Evolutionary conservation across 2,797 vertebrate species (phyloP).

Genomic region (Coilia nasus): DNA sequence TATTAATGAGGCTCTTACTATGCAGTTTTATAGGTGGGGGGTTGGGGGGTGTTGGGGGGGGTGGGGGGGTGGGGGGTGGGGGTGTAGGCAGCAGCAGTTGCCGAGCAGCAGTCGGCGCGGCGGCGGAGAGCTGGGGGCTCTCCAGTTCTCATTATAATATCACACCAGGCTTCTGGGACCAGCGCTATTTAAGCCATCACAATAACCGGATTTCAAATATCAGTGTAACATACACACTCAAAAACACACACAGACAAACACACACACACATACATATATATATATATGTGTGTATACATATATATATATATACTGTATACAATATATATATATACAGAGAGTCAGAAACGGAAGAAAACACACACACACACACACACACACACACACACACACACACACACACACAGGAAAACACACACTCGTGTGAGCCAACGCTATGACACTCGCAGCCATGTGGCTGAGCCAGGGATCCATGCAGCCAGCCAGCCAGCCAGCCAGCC

Average conservation of each 20-base stretch:
- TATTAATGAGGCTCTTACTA: slow-evolving; percentile 99
- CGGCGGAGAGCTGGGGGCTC: slow-evolving; percentile 79
- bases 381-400: slow-evolving; percentile 6
- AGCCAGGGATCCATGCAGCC: slow-evolving; percentile 43
- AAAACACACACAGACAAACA: neutral
- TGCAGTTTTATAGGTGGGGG: slow-evolving; percentile 84
- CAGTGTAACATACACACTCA: slow-evolving; percentile 58
- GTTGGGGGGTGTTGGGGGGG: slow-evolving; percentile 71
- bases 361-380: neutral
- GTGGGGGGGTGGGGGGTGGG: slow-evolving; percentile 60
- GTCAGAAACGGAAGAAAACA: neutral
- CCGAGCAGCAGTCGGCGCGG: slow-evolving; percentile 78
- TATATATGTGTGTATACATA: neutral
- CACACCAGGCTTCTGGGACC: slow-evolving; percentile 89
- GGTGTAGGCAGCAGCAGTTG: slow-evolving; percentile 60
- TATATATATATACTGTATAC: neutral
- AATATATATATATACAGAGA: neutral
- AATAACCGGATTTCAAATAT: slow-evolving; percentile 87
- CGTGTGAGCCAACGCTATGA: slow-evolving; percentile 24
- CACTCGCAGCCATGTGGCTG: slow-evolving; percentile 55
- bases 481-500: slow-evolving; percentile 48
- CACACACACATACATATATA: neutral
- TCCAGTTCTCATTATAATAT: slow-evolving; percentile 92
- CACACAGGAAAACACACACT: neutral
- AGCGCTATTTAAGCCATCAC: slow-evolving; percentile 83